Evolutionary conservation across 2,113 vertebrate genomes (phyloP).

Genomic region (Motacilla alba): DNA sequence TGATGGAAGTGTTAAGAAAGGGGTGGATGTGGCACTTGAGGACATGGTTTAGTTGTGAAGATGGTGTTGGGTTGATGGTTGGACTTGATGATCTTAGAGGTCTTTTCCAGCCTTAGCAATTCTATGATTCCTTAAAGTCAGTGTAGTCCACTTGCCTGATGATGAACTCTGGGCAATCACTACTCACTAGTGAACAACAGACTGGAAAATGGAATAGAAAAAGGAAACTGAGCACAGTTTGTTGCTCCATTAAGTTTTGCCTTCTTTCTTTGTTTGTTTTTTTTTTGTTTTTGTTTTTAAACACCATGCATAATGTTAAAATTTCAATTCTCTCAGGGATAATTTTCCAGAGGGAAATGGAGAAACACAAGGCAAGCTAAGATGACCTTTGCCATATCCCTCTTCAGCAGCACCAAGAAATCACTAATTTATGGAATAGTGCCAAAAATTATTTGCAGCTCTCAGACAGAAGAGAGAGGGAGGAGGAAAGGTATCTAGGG

Average conservation of each 20-base stretch:
- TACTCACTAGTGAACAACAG: neutral
- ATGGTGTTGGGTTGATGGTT: neutral
- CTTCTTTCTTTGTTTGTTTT: neutral
- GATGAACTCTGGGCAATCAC: neutral
- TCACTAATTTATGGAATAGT: neutral
- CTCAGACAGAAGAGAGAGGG: no score
- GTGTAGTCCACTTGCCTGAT: no score
- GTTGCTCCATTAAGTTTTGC: neutral
- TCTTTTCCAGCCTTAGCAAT: neutral
- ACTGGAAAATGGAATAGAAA: neutral
- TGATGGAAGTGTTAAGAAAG: neutral
- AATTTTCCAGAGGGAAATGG: neutral
- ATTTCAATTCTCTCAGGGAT: neutral
- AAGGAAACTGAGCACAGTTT: neutral
- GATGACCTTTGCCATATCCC: neutral
- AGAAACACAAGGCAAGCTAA: neutral
- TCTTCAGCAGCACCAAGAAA: neutral
- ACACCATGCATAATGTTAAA: no score
- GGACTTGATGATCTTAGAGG: neutral
- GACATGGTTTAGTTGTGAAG: neutral
- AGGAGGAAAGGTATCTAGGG: neutral
- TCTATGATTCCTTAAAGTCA: neutral
- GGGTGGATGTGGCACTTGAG: neutral
- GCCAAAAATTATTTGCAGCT: neutral
- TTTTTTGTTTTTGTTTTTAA: neutral